These are phyloP conservation scores for Lumbricus terrestris DNA, from an alignment of 2,888 invertebrate genomes.

Conservation along the genomic window DNA sequence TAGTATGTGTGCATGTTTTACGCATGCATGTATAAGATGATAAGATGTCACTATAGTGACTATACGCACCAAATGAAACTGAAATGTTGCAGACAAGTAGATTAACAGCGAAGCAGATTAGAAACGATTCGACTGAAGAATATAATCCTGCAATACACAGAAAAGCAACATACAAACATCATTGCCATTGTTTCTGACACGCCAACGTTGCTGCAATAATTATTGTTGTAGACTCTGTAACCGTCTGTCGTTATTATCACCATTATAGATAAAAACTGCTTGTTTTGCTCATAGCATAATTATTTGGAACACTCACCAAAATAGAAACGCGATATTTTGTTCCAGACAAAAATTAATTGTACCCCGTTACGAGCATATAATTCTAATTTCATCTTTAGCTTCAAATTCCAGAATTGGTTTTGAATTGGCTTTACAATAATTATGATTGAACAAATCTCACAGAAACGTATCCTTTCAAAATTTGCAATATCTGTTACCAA, in stretches of 20 bases:
- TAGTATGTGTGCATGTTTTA: no score
- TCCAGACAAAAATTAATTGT: no score
- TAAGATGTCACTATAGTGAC: no score
- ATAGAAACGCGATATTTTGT: no score
- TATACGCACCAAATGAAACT: conserved; percentile 69
- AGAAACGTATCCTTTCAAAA: neutral
- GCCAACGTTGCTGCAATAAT: no score
- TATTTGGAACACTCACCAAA: no score
- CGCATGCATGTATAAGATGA: no score
- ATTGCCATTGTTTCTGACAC: no score
- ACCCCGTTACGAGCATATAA: neutral
- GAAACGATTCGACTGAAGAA: conserved; percentile 41
- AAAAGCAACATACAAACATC: neutral
- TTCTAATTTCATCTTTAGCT: neutral
- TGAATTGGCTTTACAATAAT: neutral
- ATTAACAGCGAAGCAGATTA: conserved; percentile 65
- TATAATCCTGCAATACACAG: conserved; percentile 58
- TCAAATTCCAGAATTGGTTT: neutral
- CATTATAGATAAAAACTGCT: no score
- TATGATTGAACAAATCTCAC: neutral
- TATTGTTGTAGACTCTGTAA: no score
- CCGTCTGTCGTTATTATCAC: no score
- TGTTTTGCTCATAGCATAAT: no score
- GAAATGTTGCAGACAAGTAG: conserved; percentile 84
- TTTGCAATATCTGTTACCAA: neutral